phyloP scores from a whole-genome alignment of 2,888 invertebrate species.

The Imbricaverruca yamaguchii region DNA sequence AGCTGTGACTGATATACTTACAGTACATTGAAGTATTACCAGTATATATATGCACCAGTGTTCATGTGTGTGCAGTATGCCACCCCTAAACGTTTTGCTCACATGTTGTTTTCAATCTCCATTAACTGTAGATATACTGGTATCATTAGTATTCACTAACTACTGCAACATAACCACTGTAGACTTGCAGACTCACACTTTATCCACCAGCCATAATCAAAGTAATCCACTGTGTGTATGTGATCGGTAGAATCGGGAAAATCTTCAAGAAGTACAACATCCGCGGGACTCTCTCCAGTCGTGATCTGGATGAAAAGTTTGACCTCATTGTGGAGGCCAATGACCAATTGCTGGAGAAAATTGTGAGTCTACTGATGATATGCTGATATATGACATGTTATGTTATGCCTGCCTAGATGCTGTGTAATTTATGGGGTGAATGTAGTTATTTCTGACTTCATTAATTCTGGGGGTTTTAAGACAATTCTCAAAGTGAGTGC shows the following conservation, averaged over 20 bases:
- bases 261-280: constrained; percentile 31
- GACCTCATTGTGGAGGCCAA: constrained; percentile 74
- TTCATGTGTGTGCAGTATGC: too few relatives aligned
- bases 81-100: too few relatives aligned
- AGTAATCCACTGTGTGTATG: background rate
- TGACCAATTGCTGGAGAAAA: constrained; percentile 71
- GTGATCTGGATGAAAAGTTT: constrained; percentile 54
- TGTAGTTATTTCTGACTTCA: too few relatives aligned
- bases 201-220: background rate
- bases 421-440: too few relatives aligned
- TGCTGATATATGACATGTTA: too few relatives aligned
- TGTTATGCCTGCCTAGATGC: constrained; percentile 31
- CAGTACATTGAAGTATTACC: too few relatives aligned
- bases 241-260: constrained; percentile 25
- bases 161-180: background rate
- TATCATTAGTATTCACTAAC: background rate
- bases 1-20: too few relatives aligned
- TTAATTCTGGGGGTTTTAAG: too few relatives aligned
- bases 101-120: background rate
- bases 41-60: too few relatives aligned
- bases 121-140: background rate
- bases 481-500: too few relatives aligned
- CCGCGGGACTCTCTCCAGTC: constrained; percentile 22
- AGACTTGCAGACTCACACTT: background rate
- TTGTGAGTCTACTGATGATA: constrained; percentile 49